phyloP scores from a whole-genome alignment of 2,888 invertebrate species.

The Eupithecia inturbata region DNA sequence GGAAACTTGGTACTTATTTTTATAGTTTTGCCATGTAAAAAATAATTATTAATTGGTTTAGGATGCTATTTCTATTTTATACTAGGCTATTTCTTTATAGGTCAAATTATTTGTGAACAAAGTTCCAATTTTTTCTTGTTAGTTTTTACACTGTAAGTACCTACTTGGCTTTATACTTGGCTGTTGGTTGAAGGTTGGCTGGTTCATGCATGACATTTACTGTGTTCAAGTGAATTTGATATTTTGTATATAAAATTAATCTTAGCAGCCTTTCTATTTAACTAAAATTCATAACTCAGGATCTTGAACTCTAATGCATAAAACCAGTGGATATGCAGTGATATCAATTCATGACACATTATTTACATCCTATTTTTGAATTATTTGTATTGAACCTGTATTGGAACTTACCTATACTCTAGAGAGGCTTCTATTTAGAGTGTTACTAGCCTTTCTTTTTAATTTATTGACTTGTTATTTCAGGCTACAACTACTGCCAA shows the following conservation, averaged over 20 bases:
- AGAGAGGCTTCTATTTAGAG: background rate
- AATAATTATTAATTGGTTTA: background rate
- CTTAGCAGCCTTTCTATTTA: background rate
- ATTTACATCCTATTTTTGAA: background rate
- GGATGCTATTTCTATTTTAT: background rate
- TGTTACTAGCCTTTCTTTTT: background rate
- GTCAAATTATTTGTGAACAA: background rate
- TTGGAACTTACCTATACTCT: background rate
- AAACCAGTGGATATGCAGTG: background rate
- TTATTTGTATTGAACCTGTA: background rate
- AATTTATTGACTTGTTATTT: background rate
- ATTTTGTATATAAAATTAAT: background rate
- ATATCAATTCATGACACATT: background rate
- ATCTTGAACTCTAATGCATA: constrained; percentile 2
- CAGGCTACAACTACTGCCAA: background rate
- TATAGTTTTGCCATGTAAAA: background rate
- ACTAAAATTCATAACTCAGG: background rate
- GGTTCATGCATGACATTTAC: constrained; percentile 7
- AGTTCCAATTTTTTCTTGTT: background rate
- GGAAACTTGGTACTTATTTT: too few relatives aligned
- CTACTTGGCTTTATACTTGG: background rate
- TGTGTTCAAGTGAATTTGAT: background rate
- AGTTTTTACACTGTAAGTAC: background rate
- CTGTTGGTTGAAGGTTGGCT: background rate
- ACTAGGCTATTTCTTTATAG: background rate